These are phyloP conservation scores for Eudyptes chrysolophus DNA, from an alignment of 2,113 vertebrate genomes.

Conservation along the genomic window DNA sequence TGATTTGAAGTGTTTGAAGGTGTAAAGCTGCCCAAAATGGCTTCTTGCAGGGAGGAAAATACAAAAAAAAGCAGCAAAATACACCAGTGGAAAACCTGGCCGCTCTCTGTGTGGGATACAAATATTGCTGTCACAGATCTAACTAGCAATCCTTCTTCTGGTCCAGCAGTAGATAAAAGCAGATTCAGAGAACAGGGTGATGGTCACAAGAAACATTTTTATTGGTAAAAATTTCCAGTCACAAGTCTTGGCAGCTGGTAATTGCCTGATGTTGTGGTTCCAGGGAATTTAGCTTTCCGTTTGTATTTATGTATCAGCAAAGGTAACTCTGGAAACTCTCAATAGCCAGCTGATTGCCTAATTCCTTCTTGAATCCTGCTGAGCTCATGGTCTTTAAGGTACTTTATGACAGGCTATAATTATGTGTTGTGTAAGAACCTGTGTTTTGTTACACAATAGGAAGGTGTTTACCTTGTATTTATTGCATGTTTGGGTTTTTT, in stretches of 20 bases:
- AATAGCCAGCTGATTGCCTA: background rate
- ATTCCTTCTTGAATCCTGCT: background rate
- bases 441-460: background rate
- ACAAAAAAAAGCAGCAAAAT: background rate
- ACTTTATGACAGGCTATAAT: background rate
- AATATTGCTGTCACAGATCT: background rate
- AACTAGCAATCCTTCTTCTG: background rate
- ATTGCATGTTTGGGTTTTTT: background rate
- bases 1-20: background rate
- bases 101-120: background rate
- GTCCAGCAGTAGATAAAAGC: background rate
- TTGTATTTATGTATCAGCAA: background rate
- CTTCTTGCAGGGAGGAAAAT: background rate
- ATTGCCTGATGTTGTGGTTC: background rate
- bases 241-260: background rate
- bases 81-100: background rate
- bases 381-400: background rate
- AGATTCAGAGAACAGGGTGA: background rate
- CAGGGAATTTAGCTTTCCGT: background rate
- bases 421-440: background rate
- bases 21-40: background rate
- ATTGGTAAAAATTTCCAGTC: background rate
- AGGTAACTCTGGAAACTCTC: background rate
- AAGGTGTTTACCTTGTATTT: background rate
- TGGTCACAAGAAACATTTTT: background rate